Evolutionary conservation across 2,888 invertebrate genomes (phyloP).

Genomic region (Deladenus siricidicola): DNA sequence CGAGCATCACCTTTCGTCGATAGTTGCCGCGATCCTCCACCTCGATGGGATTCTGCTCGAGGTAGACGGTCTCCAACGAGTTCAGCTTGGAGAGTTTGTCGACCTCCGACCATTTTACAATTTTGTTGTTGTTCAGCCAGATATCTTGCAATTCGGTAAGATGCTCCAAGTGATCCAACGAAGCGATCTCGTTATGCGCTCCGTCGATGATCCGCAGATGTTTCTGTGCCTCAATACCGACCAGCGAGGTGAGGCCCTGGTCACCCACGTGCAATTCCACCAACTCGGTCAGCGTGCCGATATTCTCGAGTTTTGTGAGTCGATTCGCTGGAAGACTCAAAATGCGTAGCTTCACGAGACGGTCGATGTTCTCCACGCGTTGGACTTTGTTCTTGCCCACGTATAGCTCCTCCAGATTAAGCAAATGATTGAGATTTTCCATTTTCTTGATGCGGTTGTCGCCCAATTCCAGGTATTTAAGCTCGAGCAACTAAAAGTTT

Average conservation of each 20-base stretch:
- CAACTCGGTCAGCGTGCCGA: constrained; percentile 67
- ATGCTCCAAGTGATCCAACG: constrained; percentile 70
- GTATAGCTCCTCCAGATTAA: constrained; percentile 72
- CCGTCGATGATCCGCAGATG: constrained; percentile 76
- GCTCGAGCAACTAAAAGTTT: constrained; percentile 58
- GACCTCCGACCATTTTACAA: constrained; percentile 75
- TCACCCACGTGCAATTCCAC: constrained; percentile 85
- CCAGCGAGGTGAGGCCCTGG: constrained; percentile 73
- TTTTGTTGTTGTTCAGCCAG: no score
- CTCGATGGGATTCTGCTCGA: constrained; percentile 75
- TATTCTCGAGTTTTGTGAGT: constrained; percentile 74
- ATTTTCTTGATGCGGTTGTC: constrained; percentile 81
- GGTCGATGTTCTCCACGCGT: constrained; percentile 76
- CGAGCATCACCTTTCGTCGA: constrained; percentile 73
- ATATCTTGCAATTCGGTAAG: constrained; percentile 77
- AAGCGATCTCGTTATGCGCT: constrained; percentile 74
- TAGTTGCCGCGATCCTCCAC: constrained; percentile 32
- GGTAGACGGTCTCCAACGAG: constrained; percentile 69
- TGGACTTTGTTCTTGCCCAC: constrained; percentile 91
- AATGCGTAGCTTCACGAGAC: constrained; percentile 62
- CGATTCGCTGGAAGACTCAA: constrained; percentile 88
- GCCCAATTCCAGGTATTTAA: constrained; percentile 82
- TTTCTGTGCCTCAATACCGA: constrained; percentile 64
- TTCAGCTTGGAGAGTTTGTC: constrained; percentile 63
- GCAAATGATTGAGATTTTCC: constrained; percentile 72